These are phyloP conservation scores for Equus przewalskii DNA, from an alignment of 2,113 vertebrate genomes.

Conservation along the genomic window DNA sequence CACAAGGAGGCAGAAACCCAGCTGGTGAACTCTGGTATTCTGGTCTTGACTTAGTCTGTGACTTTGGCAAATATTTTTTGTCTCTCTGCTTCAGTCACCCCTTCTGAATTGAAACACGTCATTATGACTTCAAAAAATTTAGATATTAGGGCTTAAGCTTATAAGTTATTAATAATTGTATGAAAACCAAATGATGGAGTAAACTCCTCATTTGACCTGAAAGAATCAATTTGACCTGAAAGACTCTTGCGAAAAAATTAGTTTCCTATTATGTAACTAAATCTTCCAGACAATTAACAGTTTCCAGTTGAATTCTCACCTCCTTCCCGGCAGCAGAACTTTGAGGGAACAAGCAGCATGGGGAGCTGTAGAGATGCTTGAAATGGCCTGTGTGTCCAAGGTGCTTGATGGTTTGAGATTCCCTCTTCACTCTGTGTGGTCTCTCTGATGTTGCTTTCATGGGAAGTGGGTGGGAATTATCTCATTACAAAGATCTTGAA, in stretches of 20 bases:
- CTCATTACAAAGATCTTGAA: not conserved
- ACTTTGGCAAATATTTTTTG: not conserved
- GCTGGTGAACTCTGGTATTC: not conserved
- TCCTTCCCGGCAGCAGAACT: constrained; percentile 32
- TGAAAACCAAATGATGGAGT: not conserved
- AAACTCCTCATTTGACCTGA: not conserved
- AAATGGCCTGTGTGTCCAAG: not conserved
- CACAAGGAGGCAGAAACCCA: not conserved
- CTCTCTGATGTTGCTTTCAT: not conserved
- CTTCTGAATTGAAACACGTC: constrained; percentile 8
- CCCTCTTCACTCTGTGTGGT: not conserved
- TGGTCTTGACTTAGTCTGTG: not conserved
- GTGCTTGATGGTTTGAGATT: not conserved
- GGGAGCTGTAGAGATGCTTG: not conserved
- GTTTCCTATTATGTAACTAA: not conserved
- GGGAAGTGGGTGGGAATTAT: not conserved
- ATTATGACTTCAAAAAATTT: constrained; percentile 30
- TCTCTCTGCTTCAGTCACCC: not conserved
- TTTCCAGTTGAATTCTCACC: not conserved
- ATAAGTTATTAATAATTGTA: not conserved
- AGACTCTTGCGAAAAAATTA: not conserved
- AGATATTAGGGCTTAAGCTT: not conserved
- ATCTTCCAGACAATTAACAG: not conserved
- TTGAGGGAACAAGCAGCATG: not conserved
- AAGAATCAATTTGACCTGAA: not conserved